These are phyloP conservation scores for Esox lucius DNA, from an alignment of 2,797 vertebrate species.

Conservation along the genomic window DNA sequence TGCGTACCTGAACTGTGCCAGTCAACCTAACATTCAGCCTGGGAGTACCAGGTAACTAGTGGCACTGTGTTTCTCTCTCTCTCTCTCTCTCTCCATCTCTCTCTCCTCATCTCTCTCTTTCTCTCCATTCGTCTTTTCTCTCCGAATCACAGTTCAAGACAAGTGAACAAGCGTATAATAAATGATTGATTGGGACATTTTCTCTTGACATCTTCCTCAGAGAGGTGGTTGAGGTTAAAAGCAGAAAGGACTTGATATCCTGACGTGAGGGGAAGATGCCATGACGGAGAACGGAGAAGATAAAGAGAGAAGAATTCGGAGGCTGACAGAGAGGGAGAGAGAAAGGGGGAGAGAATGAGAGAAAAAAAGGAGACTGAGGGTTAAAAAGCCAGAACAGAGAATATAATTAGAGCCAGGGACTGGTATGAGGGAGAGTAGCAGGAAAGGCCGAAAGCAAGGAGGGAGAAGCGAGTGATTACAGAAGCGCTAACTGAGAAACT, in stretches of 20 bases:
- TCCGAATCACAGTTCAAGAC: slow-evolving; percentile 59
- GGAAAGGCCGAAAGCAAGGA: not conserved
- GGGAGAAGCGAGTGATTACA: not conserved
- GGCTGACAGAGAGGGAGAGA: not conserved
- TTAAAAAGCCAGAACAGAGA: not conserved
- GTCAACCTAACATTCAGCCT: not conserved
- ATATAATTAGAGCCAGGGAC: not conserved
- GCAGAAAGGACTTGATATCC: slow-evolving; percentile 32
- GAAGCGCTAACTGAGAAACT: slow-evolving; percentile 7
- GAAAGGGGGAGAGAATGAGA: not conserved
- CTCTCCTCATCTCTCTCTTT: too few species aligned
- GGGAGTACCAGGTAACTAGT: not conserved
- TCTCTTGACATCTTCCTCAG: slow-evolving; percentile 16
- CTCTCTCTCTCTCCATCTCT: not conserved
- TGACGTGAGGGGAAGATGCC: slow-evolving; percentile 38
- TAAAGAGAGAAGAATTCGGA: not conserved
- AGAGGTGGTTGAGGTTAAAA: slow-evolving; percentile 37
- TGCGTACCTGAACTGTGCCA: slow-evolving; percentile 38
- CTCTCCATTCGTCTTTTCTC: not conserved
- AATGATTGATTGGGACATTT: slow-evolving; percentile 59
- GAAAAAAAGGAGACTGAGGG: not conserved
- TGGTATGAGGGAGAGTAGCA: not conserved
- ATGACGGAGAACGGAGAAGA: not conserved
- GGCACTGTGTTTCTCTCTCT: not conserved
- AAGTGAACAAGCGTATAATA: slow-evolving; percentile 47